phyloP scores from a whole-genome alignment of 2,797 vertebrate genomes.

The Xenops minutus region DNA sequence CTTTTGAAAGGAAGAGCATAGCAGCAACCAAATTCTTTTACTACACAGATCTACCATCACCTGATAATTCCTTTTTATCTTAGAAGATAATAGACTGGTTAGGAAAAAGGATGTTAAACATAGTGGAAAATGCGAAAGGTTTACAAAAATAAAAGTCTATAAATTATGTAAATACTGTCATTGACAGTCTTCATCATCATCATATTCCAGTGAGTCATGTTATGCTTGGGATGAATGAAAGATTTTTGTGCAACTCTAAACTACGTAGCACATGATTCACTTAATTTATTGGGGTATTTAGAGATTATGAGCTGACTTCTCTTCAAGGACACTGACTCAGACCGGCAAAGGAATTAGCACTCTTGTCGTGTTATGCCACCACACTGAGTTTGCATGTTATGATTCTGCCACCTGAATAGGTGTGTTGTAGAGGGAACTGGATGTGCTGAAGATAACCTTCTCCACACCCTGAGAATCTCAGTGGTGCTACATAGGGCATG shows the following conservation, averaged over 20 bases:
- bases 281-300: neutral
- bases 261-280: neutral
- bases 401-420: neutral
- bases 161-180: constrained; percentile 14
- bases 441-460: neutral
- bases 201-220: neutral
- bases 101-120: neutral
- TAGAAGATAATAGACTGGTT: neutral
- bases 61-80: neutral
- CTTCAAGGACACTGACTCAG: neutral
- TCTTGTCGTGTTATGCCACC: fast-evolving
- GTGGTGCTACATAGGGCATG: neutral
- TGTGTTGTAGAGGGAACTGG: neutral
- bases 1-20: neutral
- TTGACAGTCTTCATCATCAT: neutral
- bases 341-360: neutral
- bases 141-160: neutral
- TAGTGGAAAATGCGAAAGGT: neutral
- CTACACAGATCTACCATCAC: fast-evolving
- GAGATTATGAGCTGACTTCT: neutral
- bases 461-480: neutral
- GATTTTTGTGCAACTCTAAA: neutral
- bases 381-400: fast-evolving
- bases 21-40: neutral
- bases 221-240: neutral